These are phyloP conservation scores for Oreochromis niloticus DNA, from an alignment of 2,113 vertebrate genomes.

Conservation along the genomic window DNA sequence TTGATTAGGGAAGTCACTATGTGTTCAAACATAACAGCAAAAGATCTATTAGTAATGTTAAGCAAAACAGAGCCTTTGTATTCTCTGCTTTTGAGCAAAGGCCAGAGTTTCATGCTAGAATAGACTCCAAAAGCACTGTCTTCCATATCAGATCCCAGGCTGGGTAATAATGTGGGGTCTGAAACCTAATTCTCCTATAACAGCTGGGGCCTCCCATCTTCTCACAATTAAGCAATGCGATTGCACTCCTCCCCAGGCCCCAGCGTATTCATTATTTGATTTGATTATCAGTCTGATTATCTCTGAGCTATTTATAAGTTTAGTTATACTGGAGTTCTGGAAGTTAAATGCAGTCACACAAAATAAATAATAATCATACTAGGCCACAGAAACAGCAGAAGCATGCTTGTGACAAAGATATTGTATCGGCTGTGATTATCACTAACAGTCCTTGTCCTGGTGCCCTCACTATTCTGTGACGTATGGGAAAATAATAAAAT, in stretches of 20 bases:
- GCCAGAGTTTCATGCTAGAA: constrained; percentile 42
- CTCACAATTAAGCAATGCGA: constrained; percentile 25
- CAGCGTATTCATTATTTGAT: neutral
- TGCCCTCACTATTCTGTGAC: neutral
- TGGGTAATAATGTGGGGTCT: constrained; percentile 30
- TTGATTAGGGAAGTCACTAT: constrained; percentile 47
- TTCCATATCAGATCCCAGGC: constrained; percentile 46
- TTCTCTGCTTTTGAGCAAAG: constrained; percentile 12
- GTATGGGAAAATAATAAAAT: constrained; percentile 10
- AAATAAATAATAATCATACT: neutral
- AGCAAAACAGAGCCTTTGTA: constrained; percentile 34
- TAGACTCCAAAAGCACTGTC: constrained; percentile 25
- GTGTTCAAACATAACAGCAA: constrained; percentile 28
- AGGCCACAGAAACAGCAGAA: neutral
- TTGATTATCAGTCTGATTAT: constrained; percentile 1
- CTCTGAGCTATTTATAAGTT: neutral
- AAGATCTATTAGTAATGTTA: constrained; percentile 30
- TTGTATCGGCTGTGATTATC: constrained; percentile 19
- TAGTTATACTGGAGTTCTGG: neutral
- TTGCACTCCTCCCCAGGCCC: neutral
- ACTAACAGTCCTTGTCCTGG: neutral
- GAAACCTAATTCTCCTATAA: constrained; percentile 57
- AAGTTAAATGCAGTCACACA: neutral
- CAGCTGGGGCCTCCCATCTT: constrained; percentile 49
- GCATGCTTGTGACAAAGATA: neutral